These are phyloP conservation scores for Empis livida DNA, from an alignment of 2,888 invertebrate species.

Conservation along the genomic window DNA sequence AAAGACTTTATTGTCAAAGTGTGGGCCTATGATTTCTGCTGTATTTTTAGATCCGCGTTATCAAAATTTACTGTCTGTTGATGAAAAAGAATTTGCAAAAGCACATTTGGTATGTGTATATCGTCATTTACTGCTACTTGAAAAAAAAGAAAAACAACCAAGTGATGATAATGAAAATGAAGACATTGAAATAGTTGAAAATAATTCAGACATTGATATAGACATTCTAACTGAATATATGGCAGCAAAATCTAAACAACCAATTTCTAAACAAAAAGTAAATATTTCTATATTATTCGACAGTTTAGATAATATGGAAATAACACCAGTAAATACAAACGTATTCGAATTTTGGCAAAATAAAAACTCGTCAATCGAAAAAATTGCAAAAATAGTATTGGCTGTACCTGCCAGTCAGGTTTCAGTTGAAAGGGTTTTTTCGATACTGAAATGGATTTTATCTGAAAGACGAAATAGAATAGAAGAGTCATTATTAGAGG, in stretches of 20 bases:
- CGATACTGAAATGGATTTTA: background rate
- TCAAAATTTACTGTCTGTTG: background rate
- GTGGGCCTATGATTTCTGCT: background rate
- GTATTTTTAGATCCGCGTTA: constrained; percentile 1
- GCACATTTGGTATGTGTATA: background rate
- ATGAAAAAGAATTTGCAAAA: constrained; percentile 1
- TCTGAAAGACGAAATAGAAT: background rate
- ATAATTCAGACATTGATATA: background rate
- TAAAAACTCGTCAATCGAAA: background rate
- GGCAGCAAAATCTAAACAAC: background rate
- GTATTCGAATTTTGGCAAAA: constrained; percentile 1
- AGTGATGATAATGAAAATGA: too few species aligned
- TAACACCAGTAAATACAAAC: background rate
- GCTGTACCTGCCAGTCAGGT: too few species aligned
- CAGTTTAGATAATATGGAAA: background rate
- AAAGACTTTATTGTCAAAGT: background rate
- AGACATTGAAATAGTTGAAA: too few species aligned
- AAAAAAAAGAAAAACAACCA: background rate
- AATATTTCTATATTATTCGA: background rate
- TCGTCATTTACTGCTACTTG: background rate
- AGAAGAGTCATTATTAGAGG: background rate
- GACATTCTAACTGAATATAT: background rate
- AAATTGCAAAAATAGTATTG: background rate
- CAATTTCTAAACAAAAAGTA: background rate
- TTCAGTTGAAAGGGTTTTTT: background rate